A percentile compares a stretch with the other conserved stretches of the same genome.
Conservation (phyloP, 2,888 invertebrate species). For the Leptopilina drosophilae region DNA sequence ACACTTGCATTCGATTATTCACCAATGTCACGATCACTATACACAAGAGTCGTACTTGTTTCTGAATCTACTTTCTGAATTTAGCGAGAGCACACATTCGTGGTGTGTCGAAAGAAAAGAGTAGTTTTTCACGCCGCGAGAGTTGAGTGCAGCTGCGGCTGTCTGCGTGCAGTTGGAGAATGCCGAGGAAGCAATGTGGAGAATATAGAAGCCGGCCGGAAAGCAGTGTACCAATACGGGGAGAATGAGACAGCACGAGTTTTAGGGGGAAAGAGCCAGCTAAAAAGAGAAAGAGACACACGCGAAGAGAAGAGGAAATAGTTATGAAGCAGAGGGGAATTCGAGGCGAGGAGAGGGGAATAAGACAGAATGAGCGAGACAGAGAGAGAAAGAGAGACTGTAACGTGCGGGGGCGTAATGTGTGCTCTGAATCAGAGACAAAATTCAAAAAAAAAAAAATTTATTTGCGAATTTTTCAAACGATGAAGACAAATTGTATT, state of each 20-base stretch:
- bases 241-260: constrained; percentile 34
- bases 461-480: not conserved
- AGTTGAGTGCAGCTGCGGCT: constrained; percentile 68
- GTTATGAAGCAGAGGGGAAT: constrained; percentile 29
- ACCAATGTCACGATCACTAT: constrained; percentile 28
- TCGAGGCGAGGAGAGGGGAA: constrained; percentile 31
- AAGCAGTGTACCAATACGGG: constrained; percentile 57
- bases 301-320: constrained; percentile 30
- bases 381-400: constrained; percentile 30
- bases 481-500: too few relatives aligned
- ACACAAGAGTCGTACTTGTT: not conserved
- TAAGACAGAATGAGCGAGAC: constrained; percentile 36
- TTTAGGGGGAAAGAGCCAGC: constrained; percentile 32
- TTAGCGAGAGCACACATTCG: not conserved
- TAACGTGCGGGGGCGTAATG: constrained; percentile 31
- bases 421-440: not conserved
- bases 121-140: constrained; percentile 19
- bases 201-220: constrained; percentile 68
- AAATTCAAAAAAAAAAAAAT: not conserved
- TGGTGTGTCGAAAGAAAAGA: not conserved
- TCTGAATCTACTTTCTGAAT: not conserved
- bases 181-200: constrained; percentile 71
- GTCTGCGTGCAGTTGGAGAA: constrained; percentile 72
- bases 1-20: constrained; percentile 7
- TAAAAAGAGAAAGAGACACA: constrained; percentile 42